These are phyloP conservation scores for Liparis tanakae DNA, from an alignment of 2,797 vertebrate species.

Conservation along the genomic window DNA sequence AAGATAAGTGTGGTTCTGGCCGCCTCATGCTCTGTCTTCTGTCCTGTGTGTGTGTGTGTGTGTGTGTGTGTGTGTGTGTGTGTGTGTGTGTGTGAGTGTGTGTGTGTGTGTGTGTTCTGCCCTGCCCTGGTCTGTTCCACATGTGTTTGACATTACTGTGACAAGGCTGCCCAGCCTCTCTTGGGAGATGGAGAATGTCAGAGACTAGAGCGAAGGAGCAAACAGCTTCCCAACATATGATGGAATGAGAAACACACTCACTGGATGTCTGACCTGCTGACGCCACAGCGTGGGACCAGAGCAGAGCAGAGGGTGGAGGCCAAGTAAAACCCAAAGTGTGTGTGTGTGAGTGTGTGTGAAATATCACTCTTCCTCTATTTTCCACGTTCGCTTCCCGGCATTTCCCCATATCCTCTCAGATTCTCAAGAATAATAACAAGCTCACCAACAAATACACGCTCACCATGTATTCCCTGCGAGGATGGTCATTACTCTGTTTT, in stretches of 20 bases:
- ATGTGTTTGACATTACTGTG: constrained; percentile 88
- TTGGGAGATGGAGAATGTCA: constrained; percentile 82
- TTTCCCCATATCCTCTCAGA: constrained; percentile 23
- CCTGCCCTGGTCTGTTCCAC: constrained; percentile 74
- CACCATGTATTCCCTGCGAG: constrained; percentile 2
- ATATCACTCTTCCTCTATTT: constrained; percentile 53
- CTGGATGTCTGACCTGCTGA: constrained; percentile 67
- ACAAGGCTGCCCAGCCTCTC: constrained; percentile 83
- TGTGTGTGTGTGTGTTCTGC: constrained; percentile 38
- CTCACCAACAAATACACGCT: neutral
- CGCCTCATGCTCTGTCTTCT: constrained; percentile 40
- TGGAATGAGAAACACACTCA: constrained; percentile 83
- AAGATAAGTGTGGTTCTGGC: constrained; percentile 57
- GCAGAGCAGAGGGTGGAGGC: constrained; percentile 69
- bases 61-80: constrained; percentile 33
- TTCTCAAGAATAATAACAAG: constrained; percentile 38
- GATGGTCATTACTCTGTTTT: constrained; percentile 26
- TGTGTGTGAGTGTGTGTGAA: constrained; percentile 61
- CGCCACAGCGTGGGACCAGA: constrained; percentile 81
- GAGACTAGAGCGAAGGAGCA: constrained; percentile 72
- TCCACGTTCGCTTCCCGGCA: constrained; percentile 30
- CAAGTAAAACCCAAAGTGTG: constrained; percentile 69
- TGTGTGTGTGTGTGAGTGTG: constrained; percentile 32
- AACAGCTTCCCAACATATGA: constrained; percentile 86
- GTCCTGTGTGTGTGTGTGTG: constrained; percentile 26